phyloP scores from a whole-genome alignment of 1,140 invertebrate genomes.

The Meloidogyne exigua region DNA sequence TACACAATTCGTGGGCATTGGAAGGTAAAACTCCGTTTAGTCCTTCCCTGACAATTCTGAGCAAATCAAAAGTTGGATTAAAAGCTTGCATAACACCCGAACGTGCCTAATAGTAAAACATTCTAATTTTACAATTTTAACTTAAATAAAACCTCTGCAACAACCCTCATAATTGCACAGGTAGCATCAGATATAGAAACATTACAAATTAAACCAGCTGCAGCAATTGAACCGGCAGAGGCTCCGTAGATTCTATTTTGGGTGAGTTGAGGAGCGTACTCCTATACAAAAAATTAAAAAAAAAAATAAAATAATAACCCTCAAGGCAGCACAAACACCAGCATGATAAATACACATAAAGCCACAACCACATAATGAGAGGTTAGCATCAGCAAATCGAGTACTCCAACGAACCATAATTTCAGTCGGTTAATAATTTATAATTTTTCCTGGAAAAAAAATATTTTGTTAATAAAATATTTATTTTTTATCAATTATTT shows the following conservation, averaged over 20 bases:
- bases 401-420: constrained; percentile 16
- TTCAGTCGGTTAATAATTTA: neutral
- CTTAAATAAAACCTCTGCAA: constrained; percentile 44
- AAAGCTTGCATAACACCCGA: constrained; percentile 84
- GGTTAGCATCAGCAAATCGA: constrained; percentile 17
- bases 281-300: constrained; percentile 60
- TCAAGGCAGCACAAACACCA: constrained; percentile 81
- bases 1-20: constrained; percentile 82
- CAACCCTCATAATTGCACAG: constrained; percentile 56
- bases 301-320: neutral
- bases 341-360: constrained; percentile 38
- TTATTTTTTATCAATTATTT: neutral
- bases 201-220: constrained; percentile 86
- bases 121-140: neutral
- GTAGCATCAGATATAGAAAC: constrained; percentile 77
- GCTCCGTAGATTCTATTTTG: constrained; percentile 90
- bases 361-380: constrained; percentile 26
- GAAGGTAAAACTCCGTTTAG: constrained; percentile 81
- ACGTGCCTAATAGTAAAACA: constrained; percentile 71
- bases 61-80: constrained; percentile 87
- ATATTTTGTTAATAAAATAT: neutral
- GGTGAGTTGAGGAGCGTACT: constrained; percentile 92
- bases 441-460: neutral
- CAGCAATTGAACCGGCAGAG: constrained; percentile 90
- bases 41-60: constrained; percentile 79